Percentiles rank a stretch among this genome's conserved stretches.
Conservation (phyloP, 2,888 invertebrate species). For the Halictus quadricinctus region DNA sequence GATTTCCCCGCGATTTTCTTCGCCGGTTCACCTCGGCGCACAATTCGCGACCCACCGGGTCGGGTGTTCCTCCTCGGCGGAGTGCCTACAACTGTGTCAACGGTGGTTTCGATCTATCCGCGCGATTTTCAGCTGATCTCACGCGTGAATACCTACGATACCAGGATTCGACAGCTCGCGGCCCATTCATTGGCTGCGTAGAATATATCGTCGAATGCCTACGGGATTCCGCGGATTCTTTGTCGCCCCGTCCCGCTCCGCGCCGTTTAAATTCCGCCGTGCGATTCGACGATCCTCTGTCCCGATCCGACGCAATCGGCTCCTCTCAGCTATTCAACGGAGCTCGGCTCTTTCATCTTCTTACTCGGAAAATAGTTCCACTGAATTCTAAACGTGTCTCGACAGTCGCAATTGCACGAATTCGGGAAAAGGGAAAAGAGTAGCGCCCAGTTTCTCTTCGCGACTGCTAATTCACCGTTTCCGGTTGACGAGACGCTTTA, state of each 20-base stretch:
- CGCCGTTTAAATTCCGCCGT: conserved; percentile 12
- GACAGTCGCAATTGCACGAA: neutral
- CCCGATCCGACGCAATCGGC: conserved; percentile 5
- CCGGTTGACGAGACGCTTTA: neutral
- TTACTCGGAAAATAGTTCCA: neutral
- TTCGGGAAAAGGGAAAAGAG: neutral
- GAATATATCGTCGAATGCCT: conserved; percentile 27
- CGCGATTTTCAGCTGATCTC: conserved; percentile 22
- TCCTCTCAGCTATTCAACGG: neutral
- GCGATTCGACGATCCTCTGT: neutral
- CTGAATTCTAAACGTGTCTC: neutral
- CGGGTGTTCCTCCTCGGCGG: neutral
- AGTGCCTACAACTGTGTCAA: conserved; percentile 27
- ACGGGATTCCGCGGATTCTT: conserved; percentile 41
- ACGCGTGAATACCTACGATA: conserved; percentile 31
- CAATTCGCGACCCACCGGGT: neutral
- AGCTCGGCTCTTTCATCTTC: neutral
- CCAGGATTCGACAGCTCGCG: conserved; percentile 10
- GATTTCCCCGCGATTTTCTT: conserved; percentile 27
- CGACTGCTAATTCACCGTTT: neutral
- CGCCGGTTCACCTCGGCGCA: neutral
- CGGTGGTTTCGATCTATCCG: conserved; percentile 23
- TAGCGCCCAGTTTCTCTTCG: neutral
- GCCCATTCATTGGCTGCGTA: conserved; percentile 27
- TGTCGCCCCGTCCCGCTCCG: neutral